phyloP scores from a whole-genome alignment of 2,797 vertebrate genomes.

The Pipistrellus pipistrellus region DNA sequence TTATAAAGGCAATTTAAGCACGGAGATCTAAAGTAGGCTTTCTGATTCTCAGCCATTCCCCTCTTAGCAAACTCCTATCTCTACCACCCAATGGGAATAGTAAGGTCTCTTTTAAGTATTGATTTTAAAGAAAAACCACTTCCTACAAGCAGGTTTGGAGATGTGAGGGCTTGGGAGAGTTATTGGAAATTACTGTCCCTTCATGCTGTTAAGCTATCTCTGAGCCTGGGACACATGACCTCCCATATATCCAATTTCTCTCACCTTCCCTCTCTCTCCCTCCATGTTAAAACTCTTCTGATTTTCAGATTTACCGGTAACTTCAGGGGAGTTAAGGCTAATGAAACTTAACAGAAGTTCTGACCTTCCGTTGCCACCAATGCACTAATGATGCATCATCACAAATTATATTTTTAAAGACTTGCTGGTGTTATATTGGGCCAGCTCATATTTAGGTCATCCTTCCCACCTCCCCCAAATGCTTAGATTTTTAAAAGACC shows the following conservation, averaged over 20 bases:
- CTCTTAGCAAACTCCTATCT: constrained; percentile 58
- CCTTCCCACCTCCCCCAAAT: background rate
- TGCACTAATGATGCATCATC: constrained; percentile 14
- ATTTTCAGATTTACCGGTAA: constrained; percentile 62
- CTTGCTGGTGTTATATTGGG: constrained; percentile 33
- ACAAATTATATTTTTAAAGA: constrained; percentile 70
- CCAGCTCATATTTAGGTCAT: constrained; percentile 48
- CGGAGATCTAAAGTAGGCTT: constrained; percentile 58
- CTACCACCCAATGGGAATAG: background rate
- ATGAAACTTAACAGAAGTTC: constrained; percentile 43
- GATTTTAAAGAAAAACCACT: constrained; percentile 74
- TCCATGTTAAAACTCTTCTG: constrained; percentile 17
- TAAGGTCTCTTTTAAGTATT: constrained; percentile 43
- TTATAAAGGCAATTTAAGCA: constrained; percentile 70
- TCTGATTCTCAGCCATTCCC: constrained; percentile 55
- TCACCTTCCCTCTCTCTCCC: constrained; percentile 41
- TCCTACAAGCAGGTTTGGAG: constrained; percentile 41
- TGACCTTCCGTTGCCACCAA: constrained; percentile 42
- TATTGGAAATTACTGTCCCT: constrained; percentile 57
- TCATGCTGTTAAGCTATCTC: constrained; percentile 45
- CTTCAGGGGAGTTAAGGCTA: constrained; percentile 54
- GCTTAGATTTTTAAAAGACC: constrained; percentile 31
- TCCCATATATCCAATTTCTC: constrained; percentile 53
- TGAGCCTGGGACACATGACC: constrained; percentile 5
- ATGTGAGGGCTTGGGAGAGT: constrained; percentile 55